phyloP scores from a whole-genome alignment of 2,888 invertebrate species.

The Phyllotreta striolata region DNA sequence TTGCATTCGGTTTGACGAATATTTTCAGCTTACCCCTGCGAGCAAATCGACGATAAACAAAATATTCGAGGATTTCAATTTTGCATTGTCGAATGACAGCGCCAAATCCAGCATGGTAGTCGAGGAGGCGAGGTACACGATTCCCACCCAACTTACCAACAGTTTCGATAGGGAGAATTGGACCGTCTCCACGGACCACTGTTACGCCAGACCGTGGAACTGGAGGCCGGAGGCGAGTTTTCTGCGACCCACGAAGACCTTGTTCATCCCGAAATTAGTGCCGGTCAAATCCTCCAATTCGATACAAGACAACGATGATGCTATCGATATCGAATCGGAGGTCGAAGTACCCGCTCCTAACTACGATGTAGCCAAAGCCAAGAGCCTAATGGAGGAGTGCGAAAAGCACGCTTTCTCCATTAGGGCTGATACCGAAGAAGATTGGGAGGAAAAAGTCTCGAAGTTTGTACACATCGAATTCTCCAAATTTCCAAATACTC shows the following conservation, averaged over 20 bases:
- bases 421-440: slow-evolving; percentile 66
- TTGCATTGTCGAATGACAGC: slow-evolving; percentile 31
- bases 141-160: slow-evolving; percentile 46
- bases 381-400: slow-evolving; percentile 75
- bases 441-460: slow-evolving; percentile 75
- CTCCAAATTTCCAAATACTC: not conserved
- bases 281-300: slow-evolving; percentile 45
- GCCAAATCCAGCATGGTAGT: slow-evolving; percentile 39
- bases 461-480: slow-evolving; percentile 63
- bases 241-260: slow-evolving; percentile 66
- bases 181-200: slow-evolving; percentile 71
- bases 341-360: slow-evolving; percentile 61
- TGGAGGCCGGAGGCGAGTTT: slow-evolving; percentile 71
- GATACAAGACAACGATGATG: slow-evolving; percentile 50
- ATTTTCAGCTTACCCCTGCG: slow-evolving; percentile 31
- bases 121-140: slow-evolving; percentile 47
- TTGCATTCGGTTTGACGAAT: slow-evolving; percentile 4
- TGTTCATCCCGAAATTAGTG: slow-evolving; percentile 60
- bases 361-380: slow-evolving; percentile 69
- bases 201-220: slow-evolving; percentile 76
- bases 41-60: slow-evolving; percentile 19
- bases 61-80: slow-evolving; percentile 33
- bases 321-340: slow-evolving; percentile 63
- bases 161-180: slow-evolving; percentile 49
- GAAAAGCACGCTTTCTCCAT: slow-evolving; percentile 70